Conservation (phyloP, 1,140 invertebrate genomes). For the Lamellibrachia luymesi region DNA sequence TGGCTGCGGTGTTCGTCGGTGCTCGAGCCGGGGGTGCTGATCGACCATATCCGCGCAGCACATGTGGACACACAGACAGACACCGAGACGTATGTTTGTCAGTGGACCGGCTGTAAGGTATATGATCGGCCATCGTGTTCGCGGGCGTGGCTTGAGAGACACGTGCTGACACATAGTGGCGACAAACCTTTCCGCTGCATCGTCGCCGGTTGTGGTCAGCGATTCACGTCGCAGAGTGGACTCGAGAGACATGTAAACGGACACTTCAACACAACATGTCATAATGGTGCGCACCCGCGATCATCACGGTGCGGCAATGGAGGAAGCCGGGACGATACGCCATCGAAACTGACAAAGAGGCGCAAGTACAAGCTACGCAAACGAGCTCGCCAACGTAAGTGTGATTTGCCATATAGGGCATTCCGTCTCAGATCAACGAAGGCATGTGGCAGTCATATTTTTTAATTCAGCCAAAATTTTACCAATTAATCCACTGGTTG, state of each 20-base stretch:
- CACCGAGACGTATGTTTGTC: constrained; percentile 64
- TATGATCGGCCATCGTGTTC: constrained; percentile 87
- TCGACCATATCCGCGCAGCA: constrained; percentile 85
- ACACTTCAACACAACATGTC: constrained; percentile 69
- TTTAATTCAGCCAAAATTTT: no score
- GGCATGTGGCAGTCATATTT: no score
- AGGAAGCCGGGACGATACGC: constrained; percentile 16
- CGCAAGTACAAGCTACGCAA: not conserved
- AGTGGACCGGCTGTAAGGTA: constrained; percentile 94
- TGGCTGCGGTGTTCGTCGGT: constrained; percentile 81
- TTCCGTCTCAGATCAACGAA: no score
- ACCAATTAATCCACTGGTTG: no score
- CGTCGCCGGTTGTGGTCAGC: constrained; percentile 84
- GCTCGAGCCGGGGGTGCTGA: constrained; percentile 74
- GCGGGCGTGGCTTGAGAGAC: constrained; percentile 86
- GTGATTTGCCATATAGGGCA: not conserved
- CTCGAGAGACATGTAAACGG: constrained; percentile 90
- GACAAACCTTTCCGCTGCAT: constrained; percentile 91
- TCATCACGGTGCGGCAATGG: not conserved
- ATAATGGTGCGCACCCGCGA: constrained; percentile 28
- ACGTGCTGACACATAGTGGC: constrained; percentile 86
- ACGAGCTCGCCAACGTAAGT: not conserved
- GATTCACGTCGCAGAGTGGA: constrained; percentile 86
- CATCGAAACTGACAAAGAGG: constrained; percentile 19
- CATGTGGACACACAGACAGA: constrained; percentile 77